These are phyloP conservation scores for Pedetes capensis DNA, from an alignment of 2,113 vertebrate genomes.

Conservation along the genomic window DNA sequence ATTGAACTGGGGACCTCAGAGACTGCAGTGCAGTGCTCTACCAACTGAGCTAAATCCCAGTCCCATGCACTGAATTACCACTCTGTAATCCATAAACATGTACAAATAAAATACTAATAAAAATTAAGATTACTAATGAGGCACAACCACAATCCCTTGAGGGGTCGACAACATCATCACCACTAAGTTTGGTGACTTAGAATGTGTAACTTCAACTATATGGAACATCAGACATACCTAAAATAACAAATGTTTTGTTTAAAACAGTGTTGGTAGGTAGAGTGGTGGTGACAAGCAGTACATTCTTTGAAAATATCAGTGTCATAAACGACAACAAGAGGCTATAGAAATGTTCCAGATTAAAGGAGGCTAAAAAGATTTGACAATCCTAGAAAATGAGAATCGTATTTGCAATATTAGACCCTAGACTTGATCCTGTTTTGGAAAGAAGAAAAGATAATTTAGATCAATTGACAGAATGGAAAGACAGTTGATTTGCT, in stretches of 20 bases:
- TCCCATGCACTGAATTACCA: too few species aligned
- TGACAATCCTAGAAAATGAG: background rate
- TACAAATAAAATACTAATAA: too few species aligned
- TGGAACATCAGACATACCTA: background rate
- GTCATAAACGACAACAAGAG: background rate
- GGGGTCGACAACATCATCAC: background rate
- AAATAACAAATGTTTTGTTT: background rate
- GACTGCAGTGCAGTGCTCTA: too few species aligned
- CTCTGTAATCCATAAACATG: too few species aligned
- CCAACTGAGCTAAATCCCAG: too few species aligned
- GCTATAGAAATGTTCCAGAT: background rate
- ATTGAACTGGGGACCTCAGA: too few species aligned
- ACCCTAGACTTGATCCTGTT: background rate
- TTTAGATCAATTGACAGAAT: background rate
- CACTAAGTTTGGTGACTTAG: background rate
- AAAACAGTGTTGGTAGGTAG: background rate
- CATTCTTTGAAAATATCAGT: background rate
- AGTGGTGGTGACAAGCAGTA: background rate
- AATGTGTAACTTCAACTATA: background rate
- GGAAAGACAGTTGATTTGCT: background rate
- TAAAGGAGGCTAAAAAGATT: background rate
- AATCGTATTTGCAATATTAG: background rate
- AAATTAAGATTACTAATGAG: background rate
- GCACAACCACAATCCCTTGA: background rate
- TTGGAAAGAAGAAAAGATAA: background rate